Evolutionary conservation across 2,888 invertebrate species (phyloP).

Genomic region (Euspilapteryx auroguttella): DNA sequence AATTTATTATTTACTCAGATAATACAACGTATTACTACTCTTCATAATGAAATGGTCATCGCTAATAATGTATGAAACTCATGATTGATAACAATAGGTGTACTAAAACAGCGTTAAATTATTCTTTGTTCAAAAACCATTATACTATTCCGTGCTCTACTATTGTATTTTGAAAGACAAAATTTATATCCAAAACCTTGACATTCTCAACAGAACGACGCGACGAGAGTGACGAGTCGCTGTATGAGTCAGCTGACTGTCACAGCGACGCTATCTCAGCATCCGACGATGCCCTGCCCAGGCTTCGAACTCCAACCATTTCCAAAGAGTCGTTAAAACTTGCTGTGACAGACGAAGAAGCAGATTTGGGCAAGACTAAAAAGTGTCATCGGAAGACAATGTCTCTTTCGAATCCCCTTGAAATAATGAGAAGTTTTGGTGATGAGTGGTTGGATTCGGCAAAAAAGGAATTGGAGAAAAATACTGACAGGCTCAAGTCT

Average conservation of each 20-base stretch:
- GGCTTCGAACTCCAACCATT: constrained; percentile 38
- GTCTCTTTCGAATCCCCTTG: constrained; percentile 50
- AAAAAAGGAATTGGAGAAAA: constrained; percentile 42
- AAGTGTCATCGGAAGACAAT: constrained; percentile 50
- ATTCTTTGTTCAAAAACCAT: too few relatives aligned
- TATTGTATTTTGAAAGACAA: too few relatives aligned
- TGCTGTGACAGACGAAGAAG: constrained; percentile 49
- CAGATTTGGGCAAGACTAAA: constrained; percentile 26
- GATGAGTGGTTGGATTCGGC: constrained; percentile 44
- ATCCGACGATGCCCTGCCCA: constrained; percentile 40
- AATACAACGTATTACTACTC: too few relatives aligned
- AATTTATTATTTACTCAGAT: too few relatives aligned
- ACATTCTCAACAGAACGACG: constrained; percentile 36
- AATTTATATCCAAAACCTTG: too few relatives aligned
- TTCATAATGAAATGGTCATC: too few relatives aligned
- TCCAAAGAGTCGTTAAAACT: constrained; percentile 51
- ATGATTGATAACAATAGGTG: too few relatives aligned
- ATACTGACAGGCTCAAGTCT: constrained; percentile 45
- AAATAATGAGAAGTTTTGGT: constrained; percentile 44
- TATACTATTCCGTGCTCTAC: too few relatives aligned
- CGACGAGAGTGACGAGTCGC: constrained; percentile 51
- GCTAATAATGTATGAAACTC: too few relatives aligned
- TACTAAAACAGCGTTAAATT: too few relatives aligned
- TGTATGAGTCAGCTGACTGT: constrained; percentile 51
- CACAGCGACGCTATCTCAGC: constrained; percentile 48